Evolutionary conservation across 2,888 invertebrate species (phyloP).

Genomic region (Suillia variegata): DNA sequence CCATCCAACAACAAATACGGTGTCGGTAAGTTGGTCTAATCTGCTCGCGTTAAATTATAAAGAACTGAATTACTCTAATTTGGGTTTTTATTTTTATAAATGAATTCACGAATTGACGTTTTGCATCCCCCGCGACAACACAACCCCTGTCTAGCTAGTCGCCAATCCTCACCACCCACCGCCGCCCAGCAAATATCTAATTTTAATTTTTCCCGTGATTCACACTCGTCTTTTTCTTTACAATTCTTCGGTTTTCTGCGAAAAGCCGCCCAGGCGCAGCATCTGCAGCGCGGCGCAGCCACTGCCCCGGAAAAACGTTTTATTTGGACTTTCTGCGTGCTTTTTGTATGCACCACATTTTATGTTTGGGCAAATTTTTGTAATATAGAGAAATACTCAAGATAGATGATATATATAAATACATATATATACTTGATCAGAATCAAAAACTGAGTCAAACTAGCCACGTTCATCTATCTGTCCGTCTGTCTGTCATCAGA

Average conservation of each 20-base stretch:
- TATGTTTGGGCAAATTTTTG: slow-evolving; percentile 8
- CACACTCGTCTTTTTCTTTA: slow-evolving; percentile 15
- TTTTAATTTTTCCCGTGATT: slow-evolving; percentile 17
- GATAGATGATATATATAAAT: too few species aligned
- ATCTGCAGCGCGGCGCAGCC: background rate
- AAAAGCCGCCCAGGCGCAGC: background rate
- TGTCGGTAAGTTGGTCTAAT: slow-evolving; percentile 57
- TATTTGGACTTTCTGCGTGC: slow-evolving; percentile 35
- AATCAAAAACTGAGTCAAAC: too few species aligned
- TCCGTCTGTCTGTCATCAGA: too few species aligned
- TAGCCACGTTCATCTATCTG: too few species aligned
- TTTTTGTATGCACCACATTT: slow-evolving; percentile 3
- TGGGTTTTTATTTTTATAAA: too few species aligned
- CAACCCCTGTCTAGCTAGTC: background rate
- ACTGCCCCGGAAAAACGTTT: slow-evolving; percentile 46
- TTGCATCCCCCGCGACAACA: too few species aligned
- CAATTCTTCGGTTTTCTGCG: slow-evolving; percentile 10
- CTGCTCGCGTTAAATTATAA: background rate
- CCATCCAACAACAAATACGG: slow-evolving; percentile 61
- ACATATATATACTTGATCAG: too few species aligned
- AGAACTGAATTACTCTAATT: slow-evolving; percentile 9
- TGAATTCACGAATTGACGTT: too few species aligned
- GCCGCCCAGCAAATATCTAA: background rate
- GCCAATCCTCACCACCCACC: background rate
- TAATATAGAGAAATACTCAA: too few species aligned